Base-by-base conservation (phyloP, 2,113 vertebrate genomes). In the Cromileptes altivelis region DNA sequence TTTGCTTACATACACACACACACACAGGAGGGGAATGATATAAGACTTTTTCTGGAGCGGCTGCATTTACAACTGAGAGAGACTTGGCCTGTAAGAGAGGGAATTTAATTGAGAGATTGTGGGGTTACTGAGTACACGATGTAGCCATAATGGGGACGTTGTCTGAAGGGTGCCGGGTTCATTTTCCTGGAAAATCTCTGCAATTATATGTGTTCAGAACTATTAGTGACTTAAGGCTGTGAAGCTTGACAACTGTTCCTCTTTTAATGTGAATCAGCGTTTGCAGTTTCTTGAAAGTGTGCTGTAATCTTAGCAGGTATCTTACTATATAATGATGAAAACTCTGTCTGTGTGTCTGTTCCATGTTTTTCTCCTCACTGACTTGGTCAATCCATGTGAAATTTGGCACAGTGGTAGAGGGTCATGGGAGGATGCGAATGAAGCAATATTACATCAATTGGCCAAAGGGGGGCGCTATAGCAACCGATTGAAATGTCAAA, bases 101-200 rank as follows among this genome's bases (percentile, higher is more conserved):
- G 55, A 25, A 49, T 73, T 87, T 75, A 73, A 73, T 63, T 60
- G 70, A 85, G 74, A 70, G 70, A 69, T 75, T 84, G 33, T 63
- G 88, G 69, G 85, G 85, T 90, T 69, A 78, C 21, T 61, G 85
- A 75, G 90, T 86, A 19, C 83, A 78, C 56, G 7, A 21, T 25
- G 0, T 18, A 73, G 75, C 27, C 40, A 10, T 55, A 74, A 78
- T 61, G 37, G 78, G 68, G 64, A 73, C 70, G 5, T 65, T 70
- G 15, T 79, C 75, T 40, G 45, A 83, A 81, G 70, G 81, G 19
- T 47, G 62, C 42, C 14, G 70, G 81, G 57, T 77, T 74, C 56
- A 71, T 85, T 78, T 80, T 80, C 53, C 11, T 3, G 17, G 61
- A 63, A 62, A 58, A 75, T 60, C 33, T 65, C 47, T 3, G 49